Evolutionary conservation across 2,113 vertebrate species (phyloP).

Genomic region (Xiphophorus couchianus): DNA sequence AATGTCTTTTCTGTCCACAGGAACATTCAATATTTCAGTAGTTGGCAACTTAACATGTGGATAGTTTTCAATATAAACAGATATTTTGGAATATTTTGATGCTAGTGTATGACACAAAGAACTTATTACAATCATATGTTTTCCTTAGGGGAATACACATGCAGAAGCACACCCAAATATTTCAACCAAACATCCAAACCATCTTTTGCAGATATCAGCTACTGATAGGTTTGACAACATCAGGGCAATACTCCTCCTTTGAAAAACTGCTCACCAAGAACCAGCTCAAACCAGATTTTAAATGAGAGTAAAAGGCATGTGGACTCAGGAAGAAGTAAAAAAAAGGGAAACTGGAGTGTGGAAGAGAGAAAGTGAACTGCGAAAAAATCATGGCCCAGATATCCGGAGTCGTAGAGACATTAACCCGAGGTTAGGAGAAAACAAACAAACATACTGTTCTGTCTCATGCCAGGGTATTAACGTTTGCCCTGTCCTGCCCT

Average conservation of each 20-base stretch:
- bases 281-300: constrained; percentile 66
- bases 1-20: not conserved
- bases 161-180: constrained; percentile 10
- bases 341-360: constrained; percentile 15
- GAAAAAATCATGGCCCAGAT: constrained; percentile 8
- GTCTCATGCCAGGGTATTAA: constrained; percentile 40
- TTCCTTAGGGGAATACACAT: not conserved
- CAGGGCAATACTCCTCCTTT: constrained; percentile 55
- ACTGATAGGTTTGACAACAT: constrained; percentile 69
- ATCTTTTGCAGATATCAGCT: constrained; percentile 65
- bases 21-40: not conserved
- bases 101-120: not conserved
- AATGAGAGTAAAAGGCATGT: constrained; percentile 26
- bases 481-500: constrained; percentile 25
- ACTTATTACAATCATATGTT: not conserved
- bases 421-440: constrained; percentile 31
- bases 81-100: not conserved
- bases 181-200: constrained; percentile 1
- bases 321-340: constrained; percentile 14
- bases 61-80: not conserved
- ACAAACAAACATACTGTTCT: constrained; percentile 31
- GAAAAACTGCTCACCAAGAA: constrained; percentile 63
- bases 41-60: not conserved
- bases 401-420: constrained; percentile 20
- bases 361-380: constrained; percentile 15